Evolutionary conservation across 2,797 vertebrate species (phyloP), one percentile per base, ranked within the genome.

Genomic region (Eulemur albifrons): DNA sequence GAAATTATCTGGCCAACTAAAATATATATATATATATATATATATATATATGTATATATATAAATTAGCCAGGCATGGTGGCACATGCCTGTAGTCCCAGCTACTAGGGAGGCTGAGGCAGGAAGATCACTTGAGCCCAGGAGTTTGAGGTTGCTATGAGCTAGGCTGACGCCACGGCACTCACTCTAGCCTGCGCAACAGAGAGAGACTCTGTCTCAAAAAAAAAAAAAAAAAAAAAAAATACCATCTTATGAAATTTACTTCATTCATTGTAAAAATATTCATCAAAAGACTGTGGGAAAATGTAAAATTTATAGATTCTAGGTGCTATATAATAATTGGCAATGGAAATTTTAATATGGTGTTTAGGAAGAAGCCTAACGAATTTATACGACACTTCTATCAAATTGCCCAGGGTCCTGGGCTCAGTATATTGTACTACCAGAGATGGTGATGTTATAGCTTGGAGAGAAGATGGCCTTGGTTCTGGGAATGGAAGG

Each of bases 401-500:
- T 57, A 11, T 57, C 40, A 79, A 25, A 27, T 65, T 80, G 38
- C 1, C n/a, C 18, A 67, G 25, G 80, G 40, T 73, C 9, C 13
- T 67, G 27, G 18, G 4, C 43, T 77, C 23, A 77, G 23, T 7
- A 54, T 67, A 21, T 21, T 79, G 3, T 27, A 59, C 23, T 38
- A 11, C 2, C 2, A 61, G 8, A 48, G 8, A 65, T 11, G 13
- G 3, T 52, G 43, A 35, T 65, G 50, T 20, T 40, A 1, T 10
- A 13, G 20, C 23, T 63, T 52, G 14, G 32, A 4, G 32, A 84
- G 17, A 69, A 38, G 12, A 15, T 54, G 32, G 4, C 2, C 7
- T 4, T 9, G 1, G 0, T n/a, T 14, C 38, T 43, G 30, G 45
- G 13, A 86, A 43, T 11, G 17, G 3, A 11, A 21, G 1, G 1